phyloP scores from a whole-genome alignment of 2,113 vertebrate species.

The Struthidea cinerea region DNA sequence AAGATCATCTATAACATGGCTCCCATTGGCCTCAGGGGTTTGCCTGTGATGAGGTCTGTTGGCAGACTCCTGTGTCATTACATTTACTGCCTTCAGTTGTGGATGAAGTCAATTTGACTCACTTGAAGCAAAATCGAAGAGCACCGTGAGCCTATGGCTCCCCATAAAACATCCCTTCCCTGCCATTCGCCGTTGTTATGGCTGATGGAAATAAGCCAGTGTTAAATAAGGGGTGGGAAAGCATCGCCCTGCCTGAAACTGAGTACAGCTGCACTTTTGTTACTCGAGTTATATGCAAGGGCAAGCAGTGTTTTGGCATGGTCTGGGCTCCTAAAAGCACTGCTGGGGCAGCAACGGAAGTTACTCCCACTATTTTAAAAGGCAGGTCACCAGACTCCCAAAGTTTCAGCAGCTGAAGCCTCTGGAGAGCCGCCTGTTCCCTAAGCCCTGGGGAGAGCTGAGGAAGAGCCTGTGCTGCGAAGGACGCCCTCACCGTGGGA shows the following conservation, averaged over 20 bases:
- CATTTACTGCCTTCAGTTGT: background rate
- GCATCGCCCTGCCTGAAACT: background rate
- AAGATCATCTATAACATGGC: background rate
- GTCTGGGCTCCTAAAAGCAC: background rate
- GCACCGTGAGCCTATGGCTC: background rate
- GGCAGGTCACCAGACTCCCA: slow-evolving; percentile 38
- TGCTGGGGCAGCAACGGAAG: slow-evolving; percentile 17
- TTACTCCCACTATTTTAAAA: slow-evolving; percentile 13
- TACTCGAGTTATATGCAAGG: background rate
- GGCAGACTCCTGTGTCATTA: background rate
- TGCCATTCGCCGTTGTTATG: background rate
- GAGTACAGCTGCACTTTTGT: slow-evolving; percentile 6
- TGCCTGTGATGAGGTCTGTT: background rate
- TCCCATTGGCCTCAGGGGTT: background rate
- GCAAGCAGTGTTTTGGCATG: slow-evolving; percentile 6
- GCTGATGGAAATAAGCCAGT: background rate
- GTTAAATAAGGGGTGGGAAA: slow-evolving; percentile 35
- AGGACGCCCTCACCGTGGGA: slow-evolving; percentile 3
- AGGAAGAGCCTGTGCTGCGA: background rate
- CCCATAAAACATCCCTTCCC: background rate
- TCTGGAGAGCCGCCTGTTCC: background rate
- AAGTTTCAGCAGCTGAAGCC: slow-evolving; percentile 16
- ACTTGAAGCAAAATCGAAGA: background rate
- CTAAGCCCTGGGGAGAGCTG: slow-evolving; percentile 22
- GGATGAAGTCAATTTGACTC: background rate